These are phyloP conservation scores for Danionella dracula DNA, from an alignment of 2,797 vertebrate species.

Conservation along the genomic window DNA sequence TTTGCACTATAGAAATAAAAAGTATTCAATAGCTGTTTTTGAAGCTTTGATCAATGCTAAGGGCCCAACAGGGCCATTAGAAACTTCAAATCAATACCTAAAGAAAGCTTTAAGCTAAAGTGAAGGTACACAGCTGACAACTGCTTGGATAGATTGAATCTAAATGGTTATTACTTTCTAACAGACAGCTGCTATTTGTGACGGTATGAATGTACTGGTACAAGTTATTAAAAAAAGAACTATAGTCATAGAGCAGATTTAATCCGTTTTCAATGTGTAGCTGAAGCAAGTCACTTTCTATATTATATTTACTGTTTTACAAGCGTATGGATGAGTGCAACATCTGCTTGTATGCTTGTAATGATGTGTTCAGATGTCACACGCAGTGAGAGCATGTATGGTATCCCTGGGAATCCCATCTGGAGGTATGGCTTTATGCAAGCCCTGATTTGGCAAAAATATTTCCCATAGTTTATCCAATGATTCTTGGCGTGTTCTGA, in stretches of 20 bases:
- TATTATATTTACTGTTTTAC: no score
- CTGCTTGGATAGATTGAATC: slow-evolving; percentile 11
- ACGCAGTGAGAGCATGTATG: no score
- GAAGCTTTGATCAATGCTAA: slow-evolving; percentile 24
- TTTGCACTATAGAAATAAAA: no score
- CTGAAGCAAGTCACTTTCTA: no score
- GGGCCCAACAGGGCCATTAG: slow-evolving; percentile 13
- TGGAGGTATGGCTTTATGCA: no score
- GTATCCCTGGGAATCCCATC: no score
- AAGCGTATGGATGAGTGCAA: slow-evolving; percentile 62
- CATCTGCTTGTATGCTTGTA: slow-evolving; percentile 44
- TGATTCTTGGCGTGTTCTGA: no score
- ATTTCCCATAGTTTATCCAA: no score
- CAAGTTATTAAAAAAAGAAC: no score
- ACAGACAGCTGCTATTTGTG: slow-evolving; percentile 9
- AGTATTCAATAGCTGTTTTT: slow-evolving; percentile 1
- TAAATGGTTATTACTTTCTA: slow-evolving; percentile 9
- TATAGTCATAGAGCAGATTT: no score
- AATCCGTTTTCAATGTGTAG: no score
- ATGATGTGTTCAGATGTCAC: no score
- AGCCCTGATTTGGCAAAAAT: slow-evolving; percentile 47
- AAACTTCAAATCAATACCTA: slow-evolving; percentile 24
- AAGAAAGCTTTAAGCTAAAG: slow-evolving; percentile 25
- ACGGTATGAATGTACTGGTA: not conserved
- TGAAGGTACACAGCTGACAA: slow-evolving; percentile 11